A percentile compares a stretch with the other conserved stretches of the same genome.
Conservation (phyloP, 2,113 vertebrate species). For the Empidonax alnorum region DNA sequence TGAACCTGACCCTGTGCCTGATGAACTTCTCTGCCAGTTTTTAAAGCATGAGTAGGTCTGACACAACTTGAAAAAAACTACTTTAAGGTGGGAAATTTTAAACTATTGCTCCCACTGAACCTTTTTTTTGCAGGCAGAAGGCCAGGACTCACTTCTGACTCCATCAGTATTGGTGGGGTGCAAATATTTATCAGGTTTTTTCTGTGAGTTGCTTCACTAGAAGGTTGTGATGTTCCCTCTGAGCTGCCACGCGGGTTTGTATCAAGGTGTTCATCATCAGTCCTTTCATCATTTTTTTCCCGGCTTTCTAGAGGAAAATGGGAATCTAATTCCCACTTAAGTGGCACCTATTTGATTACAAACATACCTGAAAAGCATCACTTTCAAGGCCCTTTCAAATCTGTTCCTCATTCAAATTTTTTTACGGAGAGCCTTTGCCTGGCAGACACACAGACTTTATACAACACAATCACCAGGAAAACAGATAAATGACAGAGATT, state of each 20-base stretch:
- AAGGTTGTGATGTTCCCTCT: background rate
- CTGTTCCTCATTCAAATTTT: background rate
- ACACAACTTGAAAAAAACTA: background rate
- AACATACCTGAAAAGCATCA: background rate
- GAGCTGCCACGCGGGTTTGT: background rate
- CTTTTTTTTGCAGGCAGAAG: background rate
- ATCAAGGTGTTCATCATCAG: background rate
- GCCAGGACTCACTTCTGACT: background rate
- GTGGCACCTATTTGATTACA: background rate
- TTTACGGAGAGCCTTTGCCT: background rate
- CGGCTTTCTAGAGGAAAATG: background rate
- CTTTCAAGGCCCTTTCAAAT: background rate
- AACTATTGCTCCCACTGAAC: background rate
- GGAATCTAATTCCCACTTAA: background rate
- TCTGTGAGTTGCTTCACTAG: background rate
- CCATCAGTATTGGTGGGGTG: background rate
- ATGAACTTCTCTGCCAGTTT: background rate
- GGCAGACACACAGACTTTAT: background rate
- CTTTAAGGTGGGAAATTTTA: background rate
- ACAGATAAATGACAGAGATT: background rate
- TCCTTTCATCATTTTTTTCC: background rate
- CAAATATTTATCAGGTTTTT: background rate
- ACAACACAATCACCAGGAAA: background rate
- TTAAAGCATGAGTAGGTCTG: accelerated
- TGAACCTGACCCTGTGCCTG: background rate